phyloP scores from a whole-genome alignment of 2,888 invertebrate genomes.

The Agrochola litura region DNA sequence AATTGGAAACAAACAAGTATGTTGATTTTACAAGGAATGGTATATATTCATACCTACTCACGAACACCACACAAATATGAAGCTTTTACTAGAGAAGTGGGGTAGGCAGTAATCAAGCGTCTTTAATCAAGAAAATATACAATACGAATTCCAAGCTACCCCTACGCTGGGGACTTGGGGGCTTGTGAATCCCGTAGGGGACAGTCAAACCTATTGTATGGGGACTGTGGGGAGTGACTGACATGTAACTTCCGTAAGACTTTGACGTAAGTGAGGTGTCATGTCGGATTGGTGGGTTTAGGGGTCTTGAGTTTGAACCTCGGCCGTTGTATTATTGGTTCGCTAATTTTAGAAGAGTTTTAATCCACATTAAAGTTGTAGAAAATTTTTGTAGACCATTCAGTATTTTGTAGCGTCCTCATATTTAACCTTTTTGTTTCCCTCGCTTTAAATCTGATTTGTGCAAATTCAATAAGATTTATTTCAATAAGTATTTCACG shows the following conservation, averaged over 20 bases:
- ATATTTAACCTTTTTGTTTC: neutral
- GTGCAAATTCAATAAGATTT: neutral
- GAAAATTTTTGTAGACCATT: neutral
- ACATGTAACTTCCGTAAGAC: slow-evolving; percentile 43
- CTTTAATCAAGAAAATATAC: slow-evolving; percentile 40
- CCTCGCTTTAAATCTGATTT: neutral
- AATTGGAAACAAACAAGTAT: neutral
- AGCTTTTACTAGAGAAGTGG: slow-evolving; percentile 3
- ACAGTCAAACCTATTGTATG: slow-evolving; percentile 31
- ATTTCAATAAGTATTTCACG: neutral
- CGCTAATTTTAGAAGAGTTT: neutral
- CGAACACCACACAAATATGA: slow-evolving; percentile 36
- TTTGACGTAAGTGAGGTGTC: slow-evolving; percentile 21
- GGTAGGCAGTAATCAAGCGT: slow-evolving; percentile 51
- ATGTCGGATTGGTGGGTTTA: slow-evolving; percentile 3
- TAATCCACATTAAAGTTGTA: neutral
- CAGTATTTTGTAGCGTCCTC: neutral
- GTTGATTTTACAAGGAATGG: neutral
- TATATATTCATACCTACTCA: neutral
- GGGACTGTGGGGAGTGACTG: slow-evolving; percentile 42
- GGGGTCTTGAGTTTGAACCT: neutral
- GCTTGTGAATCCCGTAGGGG: slow-evolving; percentile 36
- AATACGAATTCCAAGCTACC: slow-evolving; percentile 26
- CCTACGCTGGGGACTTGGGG: slow-evolving; percentile 39
- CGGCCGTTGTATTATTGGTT: neutral